Evolutionary conservation across 2,113 vertebrate genomes (phyloP), one percentile per base, ranked within the genome.

Genomic region (Pygoscelis adeliae): DNA sequence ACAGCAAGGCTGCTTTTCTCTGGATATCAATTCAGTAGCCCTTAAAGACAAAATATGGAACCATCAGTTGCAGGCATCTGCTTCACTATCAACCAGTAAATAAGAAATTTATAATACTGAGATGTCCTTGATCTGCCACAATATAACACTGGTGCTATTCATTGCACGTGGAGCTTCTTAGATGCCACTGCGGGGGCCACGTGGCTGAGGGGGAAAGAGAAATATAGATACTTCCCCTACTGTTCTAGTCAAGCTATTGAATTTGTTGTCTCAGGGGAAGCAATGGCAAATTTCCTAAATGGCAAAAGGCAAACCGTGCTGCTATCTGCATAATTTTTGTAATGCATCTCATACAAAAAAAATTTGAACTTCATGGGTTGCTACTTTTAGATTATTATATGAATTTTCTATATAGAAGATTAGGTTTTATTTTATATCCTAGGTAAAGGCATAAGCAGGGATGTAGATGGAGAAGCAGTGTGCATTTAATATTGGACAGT

Each of bases 1-100:
- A 40, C 10, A 59, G 12, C 17, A 74, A 58, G 29, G 10, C 44
- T 78, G 18, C 17, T 88, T 86, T 92, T 90, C 80, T 77, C 66
- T 91, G 38, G 81, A n/a, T 95, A 89, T 89, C 50, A 92, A 12
- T 86, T 86, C 15, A 38, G 32, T 81, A 71, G 44, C 29, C 72
- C 42, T 94, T 77, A 94, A 96, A 95, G 63, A 93, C 20, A 92
- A 97, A 92, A 83, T 89, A 89, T 78, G 49, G 66, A 81, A 40
- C 16, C 29, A 50, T 90, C 22, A 71, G 65, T 47, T 92, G 50
- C 50, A 70, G 44, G 9, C 82, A 81, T 92, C 88, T 92, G 79
- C 36, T 90, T 86, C 36, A 38, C 22, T 56, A 50, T 40, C 30
- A 78, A 26, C 10, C 13, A 81, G 23, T 55, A 89, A 89, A 89